Percentiles rank a stretch among this genome's conserved stretches.
These are phyloP conservation scores for human (Homo sapiens) DNA, from an alignment of 2,113 vertebrate genomes.

Conservation along the genomic window DNA sequence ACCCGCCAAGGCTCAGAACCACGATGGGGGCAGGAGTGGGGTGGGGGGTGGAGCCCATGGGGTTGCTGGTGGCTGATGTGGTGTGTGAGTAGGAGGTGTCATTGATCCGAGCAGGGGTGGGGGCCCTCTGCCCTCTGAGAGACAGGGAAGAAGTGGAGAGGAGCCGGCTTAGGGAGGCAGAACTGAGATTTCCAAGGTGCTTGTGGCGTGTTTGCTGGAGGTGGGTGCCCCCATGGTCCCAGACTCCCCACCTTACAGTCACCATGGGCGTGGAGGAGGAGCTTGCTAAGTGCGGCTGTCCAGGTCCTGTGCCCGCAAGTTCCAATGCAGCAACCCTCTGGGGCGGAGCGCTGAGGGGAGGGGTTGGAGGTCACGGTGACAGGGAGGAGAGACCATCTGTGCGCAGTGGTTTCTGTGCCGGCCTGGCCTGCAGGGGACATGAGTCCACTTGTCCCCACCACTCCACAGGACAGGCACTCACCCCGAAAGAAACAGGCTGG, in stretches of 20 bases:
- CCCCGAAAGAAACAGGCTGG: background rate
- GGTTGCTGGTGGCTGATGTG: accelerated
- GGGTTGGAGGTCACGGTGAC: background rate
- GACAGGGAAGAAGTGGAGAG: background rate
- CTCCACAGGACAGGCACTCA: background rate
- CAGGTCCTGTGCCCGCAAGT: background rate
- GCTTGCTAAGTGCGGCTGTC: background rate
- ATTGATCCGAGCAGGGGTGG: background rate
- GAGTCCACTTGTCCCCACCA: accelerated
- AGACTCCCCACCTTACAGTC: background rate
- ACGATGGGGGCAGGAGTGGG: accelerated
- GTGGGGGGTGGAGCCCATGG: accelerated
- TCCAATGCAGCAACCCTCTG: background rate
- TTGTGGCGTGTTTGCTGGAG: too few species aligned
- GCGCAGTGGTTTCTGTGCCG: accelerated
- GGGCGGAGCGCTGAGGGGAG: background rate
- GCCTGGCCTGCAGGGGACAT: background rate
- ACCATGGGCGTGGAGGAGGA: background rate
- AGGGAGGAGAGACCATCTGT: background rate
- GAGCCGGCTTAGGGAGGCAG: background rate
- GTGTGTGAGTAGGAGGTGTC: background rate
- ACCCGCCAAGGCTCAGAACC: accelerated
- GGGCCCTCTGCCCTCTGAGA: background rate
- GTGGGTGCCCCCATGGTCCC: background rate
- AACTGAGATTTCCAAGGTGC: background rate